A percentile compares a stretch with the other conserved stretches of the same genome.
phyloP scores from a whole-genome alignment of 2,888 invertebrate genomes.

The Geotrupes spiniger region DNA sequence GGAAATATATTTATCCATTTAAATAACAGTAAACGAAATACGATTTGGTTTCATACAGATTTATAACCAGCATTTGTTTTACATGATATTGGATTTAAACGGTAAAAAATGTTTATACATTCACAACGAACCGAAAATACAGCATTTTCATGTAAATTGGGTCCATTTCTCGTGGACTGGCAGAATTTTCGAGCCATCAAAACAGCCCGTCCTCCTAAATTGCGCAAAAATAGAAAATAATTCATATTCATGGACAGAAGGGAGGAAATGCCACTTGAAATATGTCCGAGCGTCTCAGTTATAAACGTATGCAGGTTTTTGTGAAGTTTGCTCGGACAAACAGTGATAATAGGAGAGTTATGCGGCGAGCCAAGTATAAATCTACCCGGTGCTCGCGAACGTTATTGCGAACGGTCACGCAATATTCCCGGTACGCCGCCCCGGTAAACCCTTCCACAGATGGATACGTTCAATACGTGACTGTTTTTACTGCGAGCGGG shows the following conservation, averaged over 20 bases:
- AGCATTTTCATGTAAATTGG: no score
- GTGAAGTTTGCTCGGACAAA: constrained; percentile 44
- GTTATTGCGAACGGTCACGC: constrained; percentile 45
- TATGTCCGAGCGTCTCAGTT: constrained; percentile 26
- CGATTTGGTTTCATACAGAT: no score
- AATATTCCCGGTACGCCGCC: constrained; percentile 17
- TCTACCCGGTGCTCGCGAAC: constrained; percentile 44
- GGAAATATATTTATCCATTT: no score
- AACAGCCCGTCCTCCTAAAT: neutral
- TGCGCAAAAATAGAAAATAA: constrained; percentile 17
- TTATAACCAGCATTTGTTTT: no score
- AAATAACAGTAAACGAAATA: no score
- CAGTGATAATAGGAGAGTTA: constrained; percentile 49
- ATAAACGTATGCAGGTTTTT: constrained; percentile 39
- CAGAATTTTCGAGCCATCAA: no score
- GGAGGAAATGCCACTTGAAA: constrained; percentile 22
- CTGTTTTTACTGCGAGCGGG: neutral
- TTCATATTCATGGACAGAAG: constrained; percentile 19
- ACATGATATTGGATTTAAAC: no score
- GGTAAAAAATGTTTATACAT: no score
- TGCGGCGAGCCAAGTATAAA: constrained; percentile 43
- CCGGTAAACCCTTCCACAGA: constrained; percentile 1
- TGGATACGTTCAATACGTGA: constrained; percentile 1
- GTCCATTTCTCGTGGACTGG: no score
- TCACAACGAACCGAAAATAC: no score